phyloP scores from a whole-genome alignment of 2,888 invertebrate genomes.

The Galerucella nymphaeae region DNA sequence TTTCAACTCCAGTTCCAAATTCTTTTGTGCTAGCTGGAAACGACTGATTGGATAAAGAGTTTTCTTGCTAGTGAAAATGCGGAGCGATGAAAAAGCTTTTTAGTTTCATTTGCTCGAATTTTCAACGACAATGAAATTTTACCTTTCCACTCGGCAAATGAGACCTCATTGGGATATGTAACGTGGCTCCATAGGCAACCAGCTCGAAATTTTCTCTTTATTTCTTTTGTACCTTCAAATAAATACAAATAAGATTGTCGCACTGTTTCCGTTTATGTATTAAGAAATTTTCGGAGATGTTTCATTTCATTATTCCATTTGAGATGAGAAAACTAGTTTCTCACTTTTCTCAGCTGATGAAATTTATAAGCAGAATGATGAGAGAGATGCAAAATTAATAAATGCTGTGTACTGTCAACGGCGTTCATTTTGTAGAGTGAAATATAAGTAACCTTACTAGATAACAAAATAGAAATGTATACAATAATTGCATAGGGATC shows the following conservation, averaged over 20 bases:
- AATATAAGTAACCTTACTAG: too few species aligned
- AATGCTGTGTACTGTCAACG: too few species aligned
- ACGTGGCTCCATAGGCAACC: slow-evolving; percentile 20
- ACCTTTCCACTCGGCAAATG: slow-evolving; percentile 31
- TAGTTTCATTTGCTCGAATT: slow-evolving; percentile 34
- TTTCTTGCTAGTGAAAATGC: slow-evolving; percentile 24
- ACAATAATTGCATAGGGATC: too few species aligned
- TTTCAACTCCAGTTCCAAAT: not conserved
- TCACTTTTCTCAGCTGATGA: too few species aligned
- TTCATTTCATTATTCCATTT: not conserved
- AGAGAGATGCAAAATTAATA: too few species aligned
- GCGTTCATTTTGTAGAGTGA: too few species aligned
- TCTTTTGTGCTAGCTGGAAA: not conserved
- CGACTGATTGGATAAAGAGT: slow-evolving; percentile 36
- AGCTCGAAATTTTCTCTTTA: slow-evolving; percentile 8
- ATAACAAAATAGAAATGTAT: too few species aligned
- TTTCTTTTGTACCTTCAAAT: not conserved
- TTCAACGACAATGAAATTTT: slow-evolving; percentile 31
- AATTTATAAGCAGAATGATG: too few species aligned
- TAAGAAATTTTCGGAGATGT: not conserved
- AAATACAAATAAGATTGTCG: slow-evolving; percentile 8
- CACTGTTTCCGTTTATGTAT: not conserved
- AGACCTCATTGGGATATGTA: slow-evolving; percentile 28
- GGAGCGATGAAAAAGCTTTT: slow-evolving; percentile 32
- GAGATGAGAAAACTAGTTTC: too few species aligned